Base-by-base conservation (phyloP, 1,140 invertebrate species). In the Leguminivora glycinivorella region DNA sequence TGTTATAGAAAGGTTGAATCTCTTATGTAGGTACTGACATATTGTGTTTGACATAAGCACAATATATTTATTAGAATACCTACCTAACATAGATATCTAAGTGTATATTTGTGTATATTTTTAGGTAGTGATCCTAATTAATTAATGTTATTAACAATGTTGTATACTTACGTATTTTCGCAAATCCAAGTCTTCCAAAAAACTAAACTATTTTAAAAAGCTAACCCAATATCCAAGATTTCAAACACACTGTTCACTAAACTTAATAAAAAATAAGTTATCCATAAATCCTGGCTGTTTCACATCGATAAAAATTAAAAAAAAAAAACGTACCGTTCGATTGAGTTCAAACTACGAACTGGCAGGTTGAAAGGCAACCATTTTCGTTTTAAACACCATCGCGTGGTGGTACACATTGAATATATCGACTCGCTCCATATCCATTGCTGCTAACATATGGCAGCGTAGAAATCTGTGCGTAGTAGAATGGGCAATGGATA, bases 321-420 rank as follows among this genome's bases (percentile, higher is more conserved):
- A 63, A 63, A 63, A 19, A 6, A 63, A 63, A 63, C 58, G 58
- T 63, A 31, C 4, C 58, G 58, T 63, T 29, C 58, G 29, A 63
- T 12, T 29, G 58, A 63, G 26, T 29, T 63, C 17, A 63, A 63
- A 63, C 58, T 63, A 31, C 26, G 58, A 63, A 63, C 58, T 63
- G 58, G 58, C 58, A 63, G 58, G 58, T 63, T 63, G 29, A 17
- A 63, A 63, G 58, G 58, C 25, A 63, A 63, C 26, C 26, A 19
- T 63, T 63, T 63, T 63, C 58, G 58, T 63, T 63, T 63, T 63
- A 63, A 63, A 63, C 29, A 0, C 26, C 24, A 26, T n/a, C 12
- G 58, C 26, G 58, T 29, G 25, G 58, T 63, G 58, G 58, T 63
- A 63, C 31, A 63, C 14, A 29, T 63, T 63, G 25, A 9, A 3